Evolutionary conservation across 1,140 invertebrate genomes (phyloP), one percentile per base, ranked within the genome.

Genomic region (Philotrypesis tridentata): DNA sequence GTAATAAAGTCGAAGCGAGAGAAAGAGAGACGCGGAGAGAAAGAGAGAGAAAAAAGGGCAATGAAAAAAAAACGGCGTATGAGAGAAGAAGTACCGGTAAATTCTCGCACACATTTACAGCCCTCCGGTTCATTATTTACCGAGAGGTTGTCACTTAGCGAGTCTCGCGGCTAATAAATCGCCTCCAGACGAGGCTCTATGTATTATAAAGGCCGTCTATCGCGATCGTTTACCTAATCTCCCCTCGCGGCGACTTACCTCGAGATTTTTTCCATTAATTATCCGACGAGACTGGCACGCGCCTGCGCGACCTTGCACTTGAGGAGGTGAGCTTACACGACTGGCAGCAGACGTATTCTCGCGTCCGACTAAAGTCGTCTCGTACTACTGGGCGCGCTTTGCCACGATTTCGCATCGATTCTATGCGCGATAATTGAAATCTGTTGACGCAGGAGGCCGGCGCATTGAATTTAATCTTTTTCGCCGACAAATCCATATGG

Each of bases 41-140:
- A 11, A 11, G 5, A 65, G 33, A 65, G 17, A 27, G 23, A 9
- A 17, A 23, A 27, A 65, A 27, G n/a, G 17, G n/a, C n/a, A n/a
- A n/a, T n/a, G n/a, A n/a, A n/a, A 65, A 65, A 27, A 65, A 65
- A 11, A 31, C 17, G 3, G 67, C 31, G 31, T 21, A 70, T 29
- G 21, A 70, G 67, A 70, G 31, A 70, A 21, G 29, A 70, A 33
- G 29, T 29, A 0, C 25, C 48, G 48, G 48, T 21, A 25, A 48
- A 72, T 43, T 72, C 70, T 3, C 37, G 27, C 70, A 43, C 70
- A 43, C 14, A 21, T 43, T 72, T 23, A 70, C 67, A 21, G 72
- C 21, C 72, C 27, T 60, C 48, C 17, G 72, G 43, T 74, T 81
- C 79, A 77, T 76, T 82, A 84, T 77, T 84, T 84, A 79, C 79